phyloP scores from a whole-genome alignment of 2,888 invertebrate species.

The Cephus sareptanus region DNA sequence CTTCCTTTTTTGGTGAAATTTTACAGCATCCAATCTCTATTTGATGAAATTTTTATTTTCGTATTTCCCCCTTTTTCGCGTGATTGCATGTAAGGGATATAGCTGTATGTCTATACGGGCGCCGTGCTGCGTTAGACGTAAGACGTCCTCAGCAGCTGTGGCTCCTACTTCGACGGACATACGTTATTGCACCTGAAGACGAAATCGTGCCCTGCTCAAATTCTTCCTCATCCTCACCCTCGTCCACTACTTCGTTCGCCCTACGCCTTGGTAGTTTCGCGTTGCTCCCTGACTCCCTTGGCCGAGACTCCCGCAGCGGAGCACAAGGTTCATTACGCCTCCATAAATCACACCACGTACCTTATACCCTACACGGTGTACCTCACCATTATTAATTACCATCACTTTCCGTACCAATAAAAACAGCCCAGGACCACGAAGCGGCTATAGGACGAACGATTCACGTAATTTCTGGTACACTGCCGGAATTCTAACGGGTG shows the following conservation, averaged over 20 bases:
- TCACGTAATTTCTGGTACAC: neutral
- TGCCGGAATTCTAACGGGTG: neutral
- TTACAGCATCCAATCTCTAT: neutral
- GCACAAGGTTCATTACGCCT: constrained; percentile 48
- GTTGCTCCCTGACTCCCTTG: neutral
- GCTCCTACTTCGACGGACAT: constrained; percentile 16
- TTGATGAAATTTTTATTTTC: neutral
- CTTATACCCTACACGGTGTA: constrained; percentile 26
- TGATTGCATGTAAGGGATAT: no score
- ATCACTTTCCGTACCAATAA: constrained; percentile 28
- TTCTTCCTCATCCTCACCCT: neutral
- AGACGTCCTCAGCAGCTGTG: constrained; percentile 4
- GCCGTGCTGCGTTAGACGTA: neutral
- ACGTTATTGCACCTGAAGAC: constrained; percentile 33
- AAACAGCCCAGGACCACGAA: constrained; percentile 23
- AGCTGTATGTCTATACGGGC: neutral
- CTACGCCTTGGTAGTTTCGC: neutral
- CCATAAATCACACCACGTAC: constrained; percentile 44
- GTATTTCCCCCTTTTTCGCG: no score
- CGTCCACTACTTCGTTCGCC: neutral
- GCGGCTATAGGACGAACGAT: neutral
- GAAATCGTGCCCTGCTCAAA: neutral
- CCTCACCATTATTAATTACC: constrained; percentile 46
- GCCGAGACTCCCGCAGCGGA: constrained; percentile 30
- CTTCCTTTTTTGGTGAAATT: neutral